Percentiles rank a stretch among this genome's conserved stretches.
phyloP scores from a whole-genome alignment of 2,797 vertebrate genomes.

The Nannoperca obscura region DNA sequence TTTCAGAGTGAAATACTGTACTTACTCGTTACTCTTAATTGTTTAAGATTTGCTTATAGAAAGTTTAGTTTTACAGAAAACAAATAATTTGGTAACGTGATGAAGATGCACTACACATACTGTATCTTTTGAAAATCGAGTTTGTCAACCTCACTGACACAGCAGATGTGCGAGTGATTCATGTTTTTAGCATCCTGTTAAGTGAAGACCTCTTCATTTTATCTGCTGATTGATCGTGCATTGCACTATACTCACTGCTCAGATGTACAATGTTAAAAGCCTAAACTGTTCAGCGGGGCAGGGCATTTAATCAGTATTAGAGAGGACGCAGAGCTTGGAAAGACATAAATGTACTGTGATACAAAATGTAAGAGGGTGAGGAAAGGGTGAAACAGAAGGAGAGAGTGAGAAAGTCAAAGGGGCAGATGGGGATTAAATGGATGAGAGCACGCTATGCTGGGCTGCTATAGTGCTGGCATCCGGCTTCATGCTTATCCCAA shows the following conservation, averaged over 20 bases:
- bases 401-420: conserved; percentile 48
- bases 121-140: conserved; percentile 25
- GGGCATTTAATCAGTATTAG: conserved; percentile 35
- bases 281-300: neutral
- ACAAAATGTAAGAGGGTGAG: conserved; percentile 41
- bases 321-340: conserved; percentile 18
- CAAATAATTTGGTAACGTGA: neutral
- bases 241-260: neutral
- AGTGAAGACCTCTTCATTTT: conserved; percentile 29
- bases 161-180: conserved; percentile 48
- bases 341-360: conserved; percentile 37
- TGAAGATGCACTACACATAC: neutral
- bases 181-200: conserved; percentile 36
- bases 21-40: neutral
- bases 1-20: neutral
- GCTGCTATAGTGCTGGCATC: conserved; percentile 52
- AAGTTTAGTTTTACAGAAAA: neutral
- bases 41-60: neutral
- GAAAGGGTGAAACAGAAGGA: conserved; percentile 42
- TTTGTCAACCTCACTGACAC: conserved; percentile 46
- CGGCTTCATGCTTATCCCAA: conserved; percentile 61
- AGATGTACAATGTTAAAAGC: conserved; percentile 21
- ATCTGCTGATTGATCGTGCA: conserved; percentile 18
- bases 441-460: conserved; percentile 39
- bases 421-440: conserved; percentile 61